These are phyloP conservation scores for Odontothrips loti DNA, from an alignment of 2,888 invertebrate species.

Conservation along the genomic window DNA sequence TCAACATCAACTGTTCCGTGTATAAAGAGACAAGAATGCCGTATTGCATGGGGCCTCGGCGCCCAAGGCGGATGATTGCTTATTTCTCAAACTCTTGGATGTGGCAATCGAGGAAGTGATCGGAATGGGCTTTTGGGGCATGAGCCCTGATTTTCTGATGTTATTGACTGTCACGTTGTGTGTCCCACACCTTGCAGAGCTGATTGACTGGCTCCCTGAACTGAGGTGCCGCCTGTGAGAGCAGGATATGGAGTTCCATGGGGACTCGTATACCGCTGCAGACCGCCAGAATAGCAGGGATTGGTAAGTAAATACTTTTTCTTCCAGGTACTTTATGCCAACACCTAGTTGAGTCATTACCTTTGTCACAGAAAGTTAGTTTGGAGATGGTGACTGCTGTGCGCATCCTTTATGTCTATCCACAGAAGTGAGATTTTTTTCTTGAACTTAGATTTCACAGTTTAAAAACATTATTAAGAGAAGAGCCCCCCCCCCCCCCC, in stretches of 20 bases:
- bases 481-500: too few relatives aligned
- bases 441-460: too few relatives aligned
- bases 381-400: too few relatives aligned
- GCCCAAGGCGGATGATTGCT: slow-evolving; percentile 21
- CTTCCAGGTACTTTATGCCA: too few relatives aligned
- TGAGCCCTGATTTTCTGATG: slow-evolving; percentile 8
- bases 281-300: slow-evolving; percentile 14
- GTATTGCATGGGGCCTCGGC: slow-evolving; percentile 21
- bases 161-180: slow-evolving; percentile 25
- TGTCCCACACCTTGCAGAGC: slow-evolving; percentile 19
- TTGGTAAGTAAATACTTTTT: not conserved
- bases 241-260: slow-evolving; percentile 16
- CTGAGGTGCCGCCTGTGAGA: not conserved
- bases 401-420: too few relatives aligned
- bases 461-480: too few relatives aligned
- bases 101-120: slow-evolving; percentile 7
- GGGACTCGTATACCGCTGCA: not conserved
- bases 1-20: slow-evolving; percentile 19
- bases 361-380: too few relatives aligned
- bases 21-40: slow-evolving; percentile 2
- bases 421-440: too few relatives aligned
- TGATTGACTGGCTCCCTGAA: slow-evolving; percentile 15
- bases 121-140: slow-evolving; percentile 9
- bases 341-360: too few relatives aligned
- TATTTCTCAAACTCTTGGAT: not conserved